These are phyloP conservation scores for Diabrotica undecimpunctata DNA, from an alignment of 1,140 invertebrate genomes.

Conservation along the genomic window DNA sequence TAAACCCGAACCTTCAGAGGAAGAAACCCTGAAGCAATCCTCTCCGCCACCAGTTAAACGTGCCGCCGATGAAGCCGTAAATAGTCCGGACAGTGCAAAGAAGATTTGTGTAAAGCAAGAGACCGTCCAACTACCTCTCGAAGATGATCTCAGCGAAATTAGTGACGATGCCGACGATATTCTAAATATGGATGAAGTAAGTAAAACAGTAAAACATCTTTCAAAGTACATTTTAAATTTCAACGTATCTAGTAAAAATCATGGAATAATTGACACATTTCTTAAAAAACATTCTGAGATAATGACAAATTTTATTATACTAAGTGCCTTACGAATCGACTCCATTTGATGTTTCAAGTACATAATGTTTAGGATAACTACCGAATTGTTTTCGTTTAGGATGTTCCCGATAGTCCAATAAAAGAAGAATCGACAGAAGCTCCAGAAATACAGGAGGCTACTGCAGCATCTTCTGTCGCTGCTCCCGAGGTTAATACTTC, in stretches of 20 bases:
- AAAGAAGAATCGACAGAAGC: constrained; percentile 19
- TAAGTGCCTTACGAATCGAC: too few species aligned
- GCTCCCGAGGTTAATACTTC: constrained; percentile 24
- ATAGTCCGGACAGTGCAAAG: constrained; percentile 51
- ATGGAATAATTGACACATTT: too few species aligned
- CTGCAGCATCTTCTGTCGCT: constrained; percentile 12
- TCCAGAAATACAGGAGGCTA: constrained; percentile 15
- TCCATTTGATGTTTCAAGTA: too few species aligned
- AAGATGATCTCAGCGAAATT: constrained; percentile 78
- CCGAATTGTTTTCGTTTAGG: constrained; percentile 15
- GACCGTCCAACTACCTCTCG: constrained; percentile 54
- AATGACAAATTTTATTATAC: too few species aligned
- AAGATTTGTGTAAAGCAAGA: constrained; percentile 50
- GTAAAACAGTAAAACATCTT: constrained; percentile 21
- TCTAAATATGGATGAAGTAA: constrained; percentile 71
- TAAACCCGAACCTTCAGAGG: constrained; percentile 4
- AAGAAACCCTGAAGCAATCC: constrained; percentile 16
- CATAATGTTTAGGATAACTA: too few species aligned
- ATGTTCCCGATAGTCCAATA: constrained; percentile 21
- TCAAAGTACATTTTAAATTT: too few species aligned
- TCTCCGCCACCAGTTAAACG: constrained; percentile 27
- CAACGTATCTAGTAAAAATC: too few species aligned
- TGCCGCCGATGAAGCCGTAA: constrained; percentile 44
- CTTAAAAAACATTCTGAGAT: too few species aligned
- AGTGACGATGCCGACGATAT: constrained; percentile 85